Evolutionary conservation across 2,888 invertebrate species (phyloP), one percentile per base, ranked within the genome.

Genomic region (Nebria salina): DNA sequence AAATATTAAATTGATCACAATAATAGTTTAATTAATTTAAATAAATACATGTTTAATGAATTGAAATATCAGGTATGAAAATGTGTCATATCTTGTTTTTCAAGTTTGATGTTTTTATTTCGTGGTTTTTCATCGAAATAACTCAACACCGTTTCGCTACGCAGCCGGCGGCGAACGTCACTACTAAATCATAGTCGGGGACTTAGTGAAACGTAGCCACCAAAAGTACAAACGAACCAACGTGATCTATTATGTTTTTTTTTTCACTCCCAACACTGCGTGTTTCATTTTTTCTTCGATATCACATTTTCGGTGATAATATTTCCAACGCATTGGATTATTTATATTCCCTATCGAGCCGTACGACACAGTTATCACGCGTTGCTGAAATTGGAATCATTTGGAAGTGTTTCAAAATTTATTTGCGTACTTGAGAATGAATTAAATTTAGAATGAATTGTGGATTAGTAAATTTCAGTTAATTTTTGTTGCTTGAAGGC

Each of bases 221-320:
- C 54, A 54, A 54, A 54, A 54, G 54, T 54, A 54, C 54, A 54
- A 54, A 54, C 54, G 25, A 66, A 65, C 78, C 68, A 78, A 25
- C 78, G 72, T 78, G 78, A 78, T 78, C 78, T 78, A 78, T 78
- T 78, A 74, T 78, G 78, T 78, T 78, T 68, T 78, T 78, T 20
- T 20, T n/a, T n/a, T n/a, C n/a, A n/a, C n/a, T 20, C 20, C 78
- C 78, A 54, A 54, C 54, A 78, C 74, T 78, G 78, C 74, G 78
- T 78, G 78, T 78, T 78, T 78, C 78, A 74, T 74, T 78, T 78
- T 72, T 74, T 78, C 54, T 54, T 78, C 73, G 73, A 78, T 72
- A 73, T 42, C 65, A 66, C 66, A 65, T 73, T 78, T 78, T 78
- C 13, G 20, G 20, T 65, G 9, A 20, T 74, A 77, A 77, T 78